Percentiles rank a stretch among this genome's conserved stretches.
These are phyloP conservation scores for Dynastes grantii DNA, from an alignment of 2,888 invertebrate genomes.

Conservation along the genomic window DNA sequence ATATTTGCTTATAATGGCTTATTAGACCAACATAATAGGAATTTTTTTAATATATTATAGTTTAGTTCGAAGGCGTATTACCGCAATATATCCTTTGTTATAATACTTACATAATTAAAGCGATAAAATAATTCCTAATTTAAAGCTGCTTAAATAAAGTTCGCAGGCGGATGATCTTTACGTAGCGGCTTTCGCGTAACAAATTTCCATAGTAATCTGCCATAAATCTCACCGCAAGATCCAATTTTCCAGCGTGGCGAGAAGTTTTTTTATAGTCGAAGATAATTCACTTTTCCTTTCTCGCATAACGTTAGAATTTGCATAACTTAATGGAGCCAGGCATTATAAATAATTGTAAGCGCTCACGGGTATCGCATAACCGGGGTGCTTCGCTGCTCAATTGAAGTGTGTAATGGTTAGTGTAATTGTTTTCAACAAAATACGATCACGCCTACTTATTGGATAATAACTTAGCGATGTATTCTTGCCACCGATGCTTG, in stretches of 20 bases:
- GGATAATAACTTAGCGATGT: neutral
- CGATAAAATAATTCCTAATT: conserved; percentile 25
- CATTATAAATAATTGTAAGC: conserved; percentile 37
- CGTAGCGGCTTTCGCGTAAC: conserved; percentile 50
- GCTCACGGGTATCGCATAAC: conserved; percentile 6
- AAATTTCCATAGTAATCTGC: conserved; percentile 64
- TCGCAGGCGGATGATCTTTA: conserved; percentile 15
- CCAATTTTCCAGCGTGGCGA: conserved; percentile 61
- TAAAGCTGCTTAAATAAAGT: conserved; percentile 21
- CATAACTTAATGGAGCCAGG: conserved; percentile 43
- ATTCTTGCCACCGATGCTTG: too few species aligned
- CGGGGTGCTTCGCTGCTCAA: conserved; percentile 14
- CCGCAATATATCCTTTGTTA: neutral
- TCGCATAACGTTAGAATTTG: conserved; percentile 47
- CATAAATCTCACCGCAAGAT: conserved; percentile 63
- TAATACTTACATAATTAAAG: conserved; percentile 16
- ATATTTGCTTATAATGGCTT: too few species aligned
- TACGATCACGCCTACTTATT: neutral
- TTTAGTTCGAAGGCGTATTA: too few species aligned
- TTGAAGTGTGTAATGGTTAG: conserved; percentile 21
- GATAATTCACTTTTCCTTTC: conserved; percentile 49
- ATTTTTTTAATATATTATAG: neutral
- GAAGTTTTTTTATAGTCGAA: conserved; percentile 50
- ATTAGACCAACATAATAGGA: neutral
- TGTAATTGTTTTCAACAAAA: conserved; percentile 5